phyloP scores from a whole-genome alignment of 2,888 invertebrate genomes.

The Daptonema setosum region DNA sequence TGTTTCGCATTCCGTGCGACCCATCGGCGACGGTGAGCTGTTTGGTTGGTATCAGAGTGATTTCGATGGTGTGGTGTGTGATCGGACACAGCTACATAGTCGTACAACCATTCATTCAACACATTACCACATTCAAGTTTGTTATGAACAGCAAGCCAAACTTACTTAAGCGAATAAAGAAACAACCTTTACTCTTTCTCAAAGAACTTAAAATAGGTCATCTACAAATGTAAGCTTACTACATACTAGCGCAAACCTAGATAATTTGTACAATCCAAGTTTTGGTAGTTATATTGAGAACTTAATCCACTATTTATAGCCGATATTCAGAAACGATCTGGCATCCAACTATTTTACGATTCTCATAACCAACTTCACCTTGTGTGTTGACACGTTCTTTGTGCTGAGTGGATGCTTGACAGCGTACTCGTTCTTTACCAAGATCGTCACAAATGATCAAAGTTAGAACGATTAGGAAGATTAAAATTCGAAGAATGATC shows the following conservation, averaged over 20 bases:
- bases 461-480: too few species aligned
- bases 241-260: too few species aligned
- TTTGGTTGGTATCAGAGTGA: slow-evolving; percentile 21
- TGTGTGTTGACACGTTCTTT: slow-evolving; percentile 22
- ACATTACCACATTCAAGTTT: background rate
- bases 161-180: too few species aligned
- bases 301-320: too few species aligned
- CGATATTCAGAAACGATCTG: slow-evolving; percentile 20
- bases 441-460: slow-evolving; percentile 18
- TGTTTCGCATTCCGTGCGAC: background rate
- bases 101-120: slow-evolving; percentile 11
- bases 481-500: too few species aligned
- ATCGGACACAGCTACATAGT: slow-evolving; percentile 26
- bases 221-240: too few species aligned
- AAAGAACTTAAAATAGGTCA: too few species aligned
- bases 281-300: too few species aligned
- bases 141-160: too few species aligned
- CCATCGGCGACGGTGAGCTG: slow-evolving; percentile 18
- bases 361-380: slow-evolving; percentile 26
- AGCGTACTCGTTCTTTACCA: slow-evolving; percentile 23
- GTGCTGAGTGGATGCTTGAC: slow-evolving; percentile 21
- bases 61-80: slow-evolving; percentile 25
- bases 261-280: too few species aligned
- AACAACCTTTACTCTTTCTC: too few species aligned
- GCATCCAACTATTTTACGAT: slow-evolving; percentile 22